Evolutionary conservation across 2,797 vertebrate genomes (phyloP).

Genomic region (Muscicapa comitata): DNA sequence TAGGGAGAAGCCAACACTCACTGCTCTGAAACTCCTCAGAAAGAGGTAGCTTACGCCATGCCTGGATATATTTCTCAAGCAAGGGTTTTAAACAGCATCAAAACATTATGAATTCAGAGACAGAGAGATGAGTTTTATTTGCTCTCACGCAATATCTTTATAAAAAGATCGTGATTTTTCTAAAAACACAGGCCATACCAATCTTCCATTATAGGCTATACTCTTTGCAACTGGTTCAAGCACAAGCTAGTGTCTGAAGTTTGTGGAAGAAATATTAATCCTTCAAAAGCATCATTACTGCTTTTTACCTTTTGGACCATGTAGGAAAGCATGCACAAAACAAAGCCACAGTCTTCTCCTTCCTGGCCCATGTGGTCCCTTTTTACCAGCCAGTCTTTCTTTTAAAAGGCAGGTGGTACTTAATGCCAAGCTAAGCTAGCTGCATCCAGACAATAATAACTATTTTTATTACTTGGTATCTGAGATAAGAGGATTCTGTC

Average conservation of each 20-base stretch:
- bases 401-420: constrained; percentile 9
- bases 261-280: neutral
- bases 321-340: neutral
- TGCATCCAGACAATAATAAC: constrained; percentile 58
- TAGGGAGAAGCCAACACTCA: neutral
- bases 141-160: neutral
- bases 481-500: constrained; percentile 66
- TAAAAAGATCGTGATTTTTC: neutral
- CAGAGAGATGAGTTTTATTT: neutral
- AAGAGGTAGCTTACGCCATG: neutral
- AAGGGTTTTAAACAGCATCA: neutral
- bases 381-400: neutral
- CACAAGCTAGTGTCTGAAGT: neutral
- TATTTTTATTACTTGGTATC: constrained; percentile 66
- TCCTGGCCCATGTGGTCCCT: neutral
- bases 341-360: neutral
- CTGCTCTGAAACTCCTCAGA: neutral
- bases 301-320: neutral
- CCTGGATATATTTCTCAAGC: neutral
- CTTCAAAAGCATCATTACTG: neutral
- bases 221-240: neutral
- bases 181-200: neutral
- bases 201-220: neutral
- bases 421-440: constrained; percentile 54
- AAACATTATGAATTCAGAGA: neutral